Evolutionary conservation across 2,113 vertebrate genomes (phyloP), one percentile per base, ranked within the genome.

Genomic region (Aegithalos caudatus): DNA sequence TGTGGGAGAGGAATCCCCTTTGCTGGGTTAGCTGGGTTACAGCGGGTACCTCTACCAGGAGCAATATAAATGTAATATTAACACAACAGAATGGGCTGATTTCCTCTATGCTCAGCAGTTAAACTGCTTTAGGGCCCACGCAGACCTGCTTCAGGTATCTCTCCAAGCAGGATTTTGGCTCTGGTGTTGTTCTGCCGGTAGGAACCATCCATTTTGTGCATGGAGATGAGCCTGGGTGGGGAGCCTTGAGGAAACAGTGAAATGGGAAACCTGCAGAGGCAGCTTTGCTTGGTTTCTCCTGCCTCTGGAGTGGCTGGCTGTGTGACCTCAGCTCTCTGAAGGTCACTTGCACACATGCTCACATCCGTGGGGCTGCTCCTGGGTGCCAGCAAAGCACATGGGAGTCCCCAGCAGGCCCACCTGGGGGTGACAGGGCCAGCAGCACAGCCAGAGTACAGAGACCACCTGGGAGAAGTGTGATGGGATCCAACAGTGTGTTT

Each of bases 261-360:
- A n/a, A 95, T 17, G 42, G 65, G 81, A 56, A 92, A 38, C 12
- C 6, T 33, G 69, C 57, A 64, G 77, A 73, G 37, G 35, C 86
- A 92, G 65, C 60, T 86, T 88, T 5, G 1, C 51, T 71, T 0
- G 0, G n/a, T 2, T 3, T 56, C 67, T 76, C 24, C 24, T 66
- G 20, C 14, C 21, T 27, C 56, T n/a, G 57, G 42, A 86, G 56
- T 0, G 0, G 16, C 57, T 0, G 0, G n/a, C 74, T 42, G 21
- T 6, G 3, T 72, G 81, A 57, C 58, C 38, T 77, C 64, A 21
- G 64, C 35, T 73, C 54, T 74, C 60, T 64, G 17, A 48, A 70
- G 23, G 61, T 67, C 2, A 1, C 58, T 83, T 71, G 70, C 48
- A 64, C 7, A 1, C 1, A 1, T 38, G 16, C 24, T 78, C 1